Percentiles rank a stretch among this genome's conserved stretches.
These are phyloP conservation scores for Drosophila conformis DNA, from an alignment of 2,888 invertebrate species.

Conservation along the genomic window DNA sequence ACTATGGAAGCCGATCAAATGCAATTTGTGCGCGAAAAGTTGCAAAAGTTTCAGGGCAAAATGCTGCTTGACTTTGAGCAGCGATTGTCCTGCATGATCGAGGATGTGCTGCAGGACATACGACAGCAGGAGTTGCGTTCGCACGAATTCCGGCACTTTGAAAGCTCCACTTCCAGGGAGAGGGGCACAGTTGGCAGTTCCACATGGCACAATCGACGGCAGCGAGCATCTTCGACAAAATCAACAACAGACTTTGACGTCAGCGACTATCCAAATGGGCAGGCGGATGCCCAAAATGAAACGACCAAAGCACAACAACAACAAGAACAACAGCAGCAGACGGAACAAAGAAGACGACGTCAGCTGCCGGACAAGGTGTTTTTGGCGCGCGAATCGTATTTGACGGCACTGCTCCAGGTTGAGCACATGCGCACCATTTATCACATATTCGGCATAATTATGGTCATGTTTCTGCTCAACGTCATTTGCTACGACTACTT, in stretches of 20 bases:
- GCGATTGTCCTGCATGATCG: conserved; percentile 80
- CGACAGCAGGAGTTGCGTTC: conserved; percentile 78
- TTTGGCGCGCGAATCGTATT: conserved; percentile 90
- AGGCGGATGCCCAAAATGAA: conserved; percentile 40
- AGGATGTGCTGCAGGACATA: conserved; percentile 82
- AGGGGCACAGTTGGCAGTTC: conserved; percentile 1
- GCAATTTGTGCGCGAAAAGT: conserved; percentile 67
- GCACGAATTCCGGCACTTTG: conserved; percentile 81
- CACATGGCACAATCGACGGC: conserved; percentile 72
- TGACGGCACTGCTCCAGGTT: conserved; percentile 91
- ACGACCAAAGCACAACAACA: conserved; percentile 11
- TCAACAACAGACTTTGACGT: conserved; percentile 42
- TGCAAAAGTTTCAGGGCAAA: conserved; percentile 73
- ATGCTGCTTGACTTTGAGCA: conserved; percentile 80
- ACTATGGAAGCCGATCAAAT: conserved; percentile 39
- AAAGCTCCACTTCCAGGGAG: conserved; percentile 12
- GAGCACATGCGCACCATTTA: conserved; percentile 93
- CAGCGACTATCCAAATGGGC: conserved; percentile 56
- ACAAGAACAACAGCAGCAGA: conserved; percentile 18
- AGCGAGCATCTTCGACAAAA: conserved; percentile 4
- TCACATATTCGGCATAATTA: conserved; percentile 92
- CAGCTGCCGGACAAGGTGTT: conserved; percentile 88
- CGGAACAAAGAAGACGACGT: conserved; percentile 39
- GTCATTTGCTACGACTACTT: conserved; percentile 89
- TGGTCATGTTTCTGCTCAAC: conserved; percentile 91